Evolutionary conservation across 2,113 vertebrate genomes (phyloP), one percentile per base, ranked within the genome.

Genomic region (Amblyornis subalaris): DNA sequence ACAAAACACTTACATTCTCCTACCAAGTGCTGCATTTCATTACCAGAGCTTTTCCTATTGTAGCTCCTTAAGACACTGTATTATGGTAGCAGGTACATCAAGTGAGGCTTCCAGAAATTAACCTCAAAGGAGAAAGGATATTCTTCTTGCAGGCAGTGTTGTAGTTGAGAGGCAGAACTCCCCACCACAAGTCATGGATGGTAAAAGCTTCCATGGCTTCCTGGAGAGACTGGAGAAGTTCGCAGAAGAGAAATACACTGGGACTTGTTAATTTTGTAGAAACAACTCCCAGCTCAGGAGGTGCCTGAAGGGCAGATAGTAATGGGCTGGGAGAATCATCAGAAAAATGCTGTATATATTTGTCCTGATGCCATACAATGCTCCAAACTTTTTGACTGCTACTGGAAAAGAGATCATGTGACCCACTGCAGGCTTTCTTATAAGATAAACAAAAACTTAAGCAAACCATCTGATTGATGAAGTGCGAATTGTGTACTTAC

Each of bases 111-210:
- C 28, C 51, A 83, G 35, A 78, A 86, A 61, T 47, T 29, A 33
- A 8, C 25, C 62, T 71, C 33, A 50, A 55, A 84, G 17, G 0
- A 45, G 40, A 28, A 13, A 21, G 64, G 20, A 70, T 12, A 33
- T 36, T 83, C 61, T 72, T 50, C 38, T 60, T 78, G 44, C n/a
- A 50, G 26, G 6, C 13, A 7, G 8, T 69, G 28, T 26, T 84
- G 44, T 45, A 54, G 22, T 4, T 64, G 54, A 67, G 70, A 47
- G 36, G 14, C 20, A 89, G 48, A 89, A 54, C 33, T 50, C 36
- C 28, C 81, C 58, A 42, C 4, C 6, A 28, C 0, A 0, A 58
- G 12, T 42, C 55, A 26, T 9, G 7, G 48, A 20, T 2, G 1
- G 8, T 29, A n/a, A 66, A 92, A 77, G 4, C 38, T 86, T 73